phyloP scores from a whole-genome alignment of 2,797 vertebrate species.

The Poecilia gillii region DNA sequence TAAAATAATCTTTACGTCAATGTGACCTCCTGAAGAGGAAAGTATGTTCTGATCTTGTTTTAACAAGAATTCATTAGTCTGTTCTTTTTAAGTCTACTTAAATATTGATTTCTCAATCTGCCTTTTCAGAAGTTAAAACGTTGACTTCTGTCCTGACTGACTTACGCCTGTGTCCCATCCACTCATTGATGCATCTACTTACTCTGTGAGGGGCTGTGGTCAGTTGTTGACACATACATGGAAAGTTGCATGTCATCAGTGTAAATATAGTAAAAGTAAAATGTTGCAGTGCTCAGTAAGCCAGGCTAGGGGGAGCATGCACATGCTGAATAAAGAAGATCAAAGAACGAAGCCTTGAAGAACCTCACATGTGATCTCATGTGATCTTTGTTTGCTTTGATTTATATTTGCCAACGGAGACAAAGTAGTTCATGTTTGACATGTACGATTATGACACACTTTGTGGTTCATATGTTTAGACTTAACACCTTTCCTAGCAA shows the following conservation, averaged over 20 bases:
- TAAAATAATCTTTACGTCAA: neutral
- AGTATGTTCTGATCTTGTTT: neutral
- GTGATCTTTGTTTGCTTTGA: neutral
- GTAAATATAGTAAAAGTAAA: neutral
- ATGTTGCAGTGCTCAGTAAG: neutral
- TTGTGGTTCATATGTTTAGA: neutral
- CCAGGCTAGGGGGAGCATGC: constrained; percentile 5
- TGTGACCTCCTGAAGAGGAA: neutral
- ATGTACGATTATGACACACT: neutral
- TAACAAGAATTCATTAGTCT: neutral
- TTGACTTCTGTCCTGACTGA: neutral
- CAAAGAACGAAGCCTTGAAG: neutral
- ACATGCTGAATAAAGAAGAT: neutral
- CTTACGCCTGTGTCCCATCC: neutral
- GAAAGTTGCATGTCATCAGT: neutral
- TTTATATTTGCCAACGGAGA: neutral
- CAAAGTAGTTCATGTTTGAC: neutral
- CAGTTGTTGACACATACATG: neutral
- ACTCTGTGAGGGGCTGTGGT: neutral
- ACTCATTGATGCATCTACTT: neutral
- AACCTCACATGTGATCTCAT: neutral
- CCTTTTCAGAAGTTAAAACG: neutral
- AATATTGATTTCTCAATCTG: neutral
- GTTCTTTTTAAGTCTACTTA: neutral
- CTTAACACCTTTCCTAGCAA: neutral